These are phyloP conservation scores for Cyclina sinensis DNA, from an alignment of 1,140 invertebrate genomes.

Conservation along the genomic window DNA sequence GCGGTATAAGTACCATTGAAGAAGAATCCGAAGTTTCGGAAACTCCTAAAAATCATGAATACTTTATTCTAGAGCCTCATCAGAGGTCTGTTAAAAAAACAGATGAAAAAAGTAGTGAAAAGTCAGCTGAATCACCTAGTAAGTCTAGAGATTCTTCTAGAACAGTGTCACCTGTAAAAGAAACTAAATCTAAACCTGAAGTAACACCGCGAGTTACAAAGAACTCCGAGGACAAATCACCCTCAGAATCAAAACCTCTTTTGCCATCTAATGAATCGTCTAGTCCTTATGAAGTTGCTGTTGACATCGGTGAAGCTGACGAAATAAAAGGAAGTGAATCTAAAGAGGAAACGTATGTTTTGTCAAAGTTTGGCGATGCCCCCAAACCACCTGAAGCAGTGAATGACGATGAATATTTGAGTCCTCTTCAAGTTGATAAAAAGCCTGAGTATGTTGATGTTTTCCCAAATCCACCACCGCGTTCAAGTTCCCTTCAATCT, in stretches of 20 bases:
- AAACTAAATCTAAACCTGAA: conserved; percentile 8
- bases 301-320: neutral
- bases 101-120: conserved; percentile 26
- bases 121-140: neutral
- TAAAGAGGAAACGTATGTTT: conserved; percentile 51
- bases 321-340: conserved; percentile 20
- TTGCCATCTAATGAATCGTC: neutral
- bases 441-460: conserved; percentile 62
- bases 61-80: conserved; percentile 64
- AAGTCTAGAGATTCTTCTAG: neutral
- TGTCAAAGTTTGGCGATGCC: conserved; percentile 57
- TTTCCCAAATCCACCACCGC: conserved; percentile 41
- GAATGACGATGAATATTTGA: conserved; percentile 53
- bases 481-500: conserved; percentile 32
- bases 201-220: conserved; percentile 52
- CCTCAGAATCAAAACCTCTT: neutral
- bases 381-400: conserved; percentile 47
- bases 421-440: neutral
- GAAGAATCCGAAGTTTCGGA: conserved; percentile 8
- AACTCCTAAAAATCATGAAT: conserved; percentile 53
- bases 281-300: conserved; percentile 10
- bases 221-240: neutral
- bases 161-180: conserved; percentile 39
- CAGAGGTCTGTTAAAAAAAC: neutral
- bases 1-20: conserved; percentile 20